Evolutionary conservation across 1,140 invertebrate genomes (phyloP).

Genomic region (Globodera ellingtonae): DNA sequence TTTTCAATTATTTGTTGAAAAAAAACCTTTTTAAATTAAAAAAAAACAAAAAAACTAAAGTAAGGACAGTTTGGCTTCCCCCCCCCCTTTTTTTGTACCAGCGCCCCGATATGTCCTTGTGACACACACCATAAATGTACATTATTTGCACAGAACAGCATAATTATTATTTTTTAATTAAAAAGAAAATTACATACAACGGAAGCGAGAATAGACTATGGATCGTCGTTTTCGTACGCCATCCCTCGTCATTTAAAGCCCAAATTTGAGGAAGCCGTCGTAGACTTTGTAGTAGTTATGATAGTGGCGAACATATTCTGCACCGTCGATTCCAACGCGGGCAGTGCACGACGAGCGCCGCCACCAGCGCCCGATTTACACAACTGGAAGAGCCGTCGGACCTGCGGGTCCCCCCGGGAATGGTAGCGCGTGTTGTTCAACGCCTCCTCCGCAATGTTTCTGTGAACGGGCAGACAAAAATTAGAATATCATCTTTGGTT

Average conservation of each 20-base stretch:
- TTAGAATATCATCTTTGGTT: background rate
- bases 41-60: too few species aligned
- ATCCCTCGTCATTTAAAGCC: background rate
- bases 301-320: slow-evolving; percentile 50
- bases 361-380: slow-evolving; percentile 31
- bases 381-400: slow-evolving; percentile 46
- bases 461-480: slow-evolving; percentile 11
- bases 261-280: slow-evolving; percentile 3
- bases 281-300: slow-evolving; percentile 37
- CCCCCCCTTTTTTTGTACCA: too few species aligned
- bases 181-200: too few species aligned
- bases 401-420: slow-evolving; percentile 50
- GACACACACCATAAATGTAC: too few species aligned
- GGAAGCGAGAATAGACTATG: too few species aligned
- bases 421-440: slow-evolving; percentile 42
- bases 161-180: background rate
- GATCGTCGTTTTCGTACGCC: background rate
- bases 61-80: too few species aligned
- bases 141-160: background rate
- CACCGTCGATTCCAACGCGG: slow-evolving; percentile 45
- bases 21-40: too few species aligned
- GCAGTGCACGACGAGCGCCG: slow-evolving; percentile 35
- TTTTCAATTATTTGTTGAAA: too few species aligned
- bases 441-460: slow-evolving; percentile 48
- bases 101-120: too few species aligned